A percentile compares a stretch with the other conserved stretches of the same genome.
phyloP scores from a whole-genome alignment of 2,797 vertebrate genomes.

The Anguilla pacifica region DNA sequence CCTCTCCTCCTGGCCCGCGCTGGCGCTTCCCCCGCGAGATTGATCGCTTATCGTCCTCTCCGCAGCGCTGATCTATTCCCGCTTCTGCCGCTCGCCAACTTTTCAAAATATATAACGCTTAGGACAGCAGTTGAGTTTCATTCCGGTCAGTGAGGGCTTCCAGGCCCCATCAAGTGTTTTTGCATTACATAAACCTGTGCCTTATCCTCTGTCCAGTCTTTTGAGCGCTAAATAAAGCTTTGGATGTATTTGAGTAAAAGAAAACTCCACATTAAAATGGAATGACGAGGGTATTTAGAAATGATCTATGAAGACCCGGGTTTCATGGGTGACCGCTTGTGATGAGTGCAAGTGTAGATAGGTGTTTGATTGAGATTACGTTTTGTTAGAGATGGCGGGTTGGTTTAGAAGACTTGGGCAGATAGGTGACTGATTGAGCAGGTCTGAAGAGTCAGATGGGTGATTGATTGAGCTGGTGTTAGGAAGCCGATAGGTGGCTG shows the following conservation, averaged over 20 bases:
- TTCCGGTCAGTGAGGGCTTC: slow-evolving; percentile 2
- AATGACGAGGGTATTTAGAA: background rate
- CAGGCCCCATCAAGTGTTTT: slow-evolving; percentile 19
- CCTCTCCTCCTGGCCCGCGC: background rate
- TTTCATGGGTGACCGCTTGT: background rate
- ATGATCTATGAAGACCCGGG: background rate
- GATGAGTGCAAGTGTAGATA: background rate
- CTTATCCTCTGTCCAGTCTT: background rate
- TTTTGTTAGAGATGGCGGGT: background rate
- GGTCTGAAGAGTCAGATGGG: background rate
- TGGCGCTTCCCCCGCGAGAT: background rate
- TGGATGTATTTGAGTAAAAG: background rate
- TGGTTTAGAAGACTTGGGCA: background rate
- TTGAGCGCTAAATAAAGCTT: background rate
- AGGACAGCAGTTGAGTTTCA: background rate
- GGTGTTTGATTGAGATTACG: background rate
- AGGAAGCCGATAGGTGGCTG: background rate
- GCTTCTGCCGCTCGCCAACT: background rate
- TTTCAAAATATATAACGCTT: background rate
- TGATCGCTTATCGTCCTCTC: background rate
- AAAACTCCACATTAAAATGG: background rate
- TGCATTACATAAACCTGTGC: background rate
- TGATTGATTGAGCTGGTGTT: background rate
- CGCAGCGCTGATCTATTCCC: background rate
- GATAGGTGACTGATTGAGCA: background rate